Percentiles rank a stretch among this genome's conserved stretches.
Conservation (phyloP, 2,888 invertebrate genomes). For the Eristalis pertinax region DNA sequence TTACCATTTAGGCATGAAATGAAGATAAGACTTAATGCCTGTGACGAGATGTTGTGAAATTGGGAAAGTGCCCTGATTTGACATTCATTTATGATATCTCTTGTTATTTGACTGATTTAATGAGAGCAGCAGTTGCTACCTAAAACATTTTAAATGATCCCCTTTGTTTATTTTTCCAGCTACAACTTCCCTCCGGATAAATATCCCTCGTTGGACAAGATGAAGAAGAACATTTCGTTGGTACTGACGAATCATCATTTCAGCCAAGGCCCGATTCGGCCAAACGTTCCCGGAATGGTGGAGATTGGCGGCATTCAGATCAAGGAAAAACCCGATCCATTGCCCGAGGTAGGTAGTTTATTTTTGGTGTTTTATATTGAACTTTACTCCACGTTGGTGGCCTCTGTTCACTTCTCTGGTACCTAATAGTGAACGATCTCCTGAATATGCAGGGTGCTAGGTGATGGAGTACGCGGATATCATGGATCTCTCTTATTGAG, state of each 20-base stretch:
- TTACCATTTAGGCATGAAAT: too few species aligned
- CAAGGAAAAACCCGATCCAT: constrained; percentile 75
- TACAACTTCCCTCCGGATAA: constrained; percentile 75
- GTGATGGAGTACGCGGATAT: too few species aligned
- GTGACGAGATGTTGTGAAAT: background rate
- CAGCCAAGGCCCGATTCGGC: constrained; percentile 75
- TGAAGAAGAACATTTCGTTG: constrained; percentile 75
- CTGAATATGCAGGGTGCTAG: too few species aligned
- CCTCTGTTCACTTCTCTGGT: too few species aligned
- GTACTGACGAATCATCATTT: constrained; percentile 76
- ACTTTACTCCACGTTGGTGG: too few species aligned
- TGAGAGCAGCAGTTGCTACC: too few species aligned
- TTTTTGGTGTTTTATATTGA: background rate
- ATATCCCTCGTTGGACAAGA: constrained; percentile 75
- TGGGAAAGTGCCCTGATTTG: background rate
- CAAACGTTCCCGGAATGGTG: constrained; percentile 76
- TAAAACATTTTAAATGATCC: constrained; percentile 16
- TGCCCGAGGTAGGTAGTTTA: constrained; percentile 73
- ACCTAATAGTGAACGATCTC: too few species aligned
- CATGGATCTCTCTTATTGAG: too few species aligned
- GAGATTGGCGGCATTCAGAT: constrained; percentile 78
- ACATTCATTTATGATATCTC: background rate
- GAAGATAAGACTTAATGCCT: background rate
- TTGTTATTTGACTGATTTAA: too few species aligned
- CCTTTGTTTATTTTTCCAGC: constrained; percentile 59